Evolutionary conservation across 2,888 invertebrate genomes (phyloP), one percentile per base, ranked within the genome.

Genomic region (Drosophila seclusa): DNA sequence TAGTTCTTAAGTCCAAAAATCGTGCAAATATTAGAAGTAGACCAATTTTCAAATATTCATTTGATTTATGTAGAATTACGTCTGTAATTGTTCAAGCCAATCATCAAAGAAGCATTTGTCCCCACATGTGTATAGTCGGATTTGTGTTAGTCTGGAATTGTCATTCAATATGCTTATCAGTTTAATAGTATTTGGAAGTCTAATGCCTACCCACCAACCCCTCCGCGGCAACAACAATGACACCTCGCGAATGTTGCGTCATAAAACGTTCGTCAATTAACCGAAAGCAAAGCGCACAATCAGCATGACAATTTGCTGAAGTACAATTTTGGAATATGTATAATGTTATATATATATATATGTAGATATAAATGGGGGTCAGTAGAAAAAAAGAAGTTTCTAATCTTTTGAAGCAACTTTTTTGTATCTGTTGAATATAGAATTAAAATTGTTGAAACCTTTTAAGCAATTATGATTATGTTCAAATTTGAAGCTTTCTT

Each of bases 81-180:
- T 38, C 21, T 13, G 18, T n/a, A 16, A 36, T 18, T 58, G 2
- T 45, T 58, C 8, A 38, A 53, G n/a, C 52, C 3, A 38, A 52
- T 67, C 27, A 66, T 34, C 31, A 18, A 31, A 38, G 29, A 40
- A 5, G 10, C 55, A 40, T 57, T 57, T 40, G 21, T 40, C 29
- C 32, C 4, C 27, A 40, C n/a, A 24, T 16, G 24, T 24, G 7
- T 16, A n/a, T 40, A 32, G 21, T 18, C 10, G 29, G n/a, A 31
- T n/a, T 50, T 18, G 21, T 29, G 24, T 11, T 24, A 5, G 18
- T 27, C 34, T 16, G 40, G 6, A n/a, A 11, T 52, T 34, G 18
- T 48, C 59, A 64, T 54, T 57, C 49, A 59, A 57, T 62, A 57
- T 70, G 70, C 65, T 77, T 77, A 77, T 77, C 73, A 59, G 60